Conservation (phyloP, 2,113 vertebrate genomes). For the Epinephelus lanceolatus region DNA sequence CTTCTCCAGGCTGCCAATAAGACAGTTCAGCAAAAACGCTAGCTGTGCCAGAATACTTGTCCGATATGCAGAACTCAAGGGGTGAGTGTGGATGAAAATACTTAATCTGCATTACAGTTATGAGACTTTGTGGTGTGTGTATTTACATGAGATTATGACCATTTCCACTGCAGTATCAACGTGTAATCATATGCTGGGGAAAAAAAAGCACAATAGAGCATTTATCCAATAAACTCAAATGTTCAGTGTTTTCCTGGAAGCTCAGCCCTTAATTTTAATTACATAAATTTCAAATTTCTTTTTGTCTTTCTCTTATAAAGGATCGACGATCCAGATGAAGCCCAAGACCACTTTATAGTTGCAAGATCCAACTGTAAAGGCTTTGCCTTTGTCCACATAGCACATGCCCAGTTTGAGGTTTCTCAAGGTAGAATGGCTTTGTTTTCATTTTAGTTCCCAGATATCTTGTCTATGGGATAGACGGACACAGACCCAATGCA, state of each 20-base stretch:
- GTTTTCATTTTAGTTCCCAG: not conserved
- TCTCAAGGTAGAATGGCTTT: constrained; percentile 87
- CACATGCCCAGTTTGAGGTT: constrained; percentile 95
- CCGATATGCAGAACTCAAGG: constrained; percentile 94
- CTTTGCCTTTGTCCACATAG: constrained; percentile 95
- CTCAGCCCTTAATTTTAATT: not conserved
- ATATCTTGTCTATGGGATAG: not conserved
- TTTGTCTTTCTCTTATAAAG: constrained; percentile 44
- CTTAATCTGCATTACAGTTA: not conserved
- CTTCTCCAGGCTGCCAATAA: constrained; percentile 88
- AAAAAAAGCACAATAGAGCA: no score
- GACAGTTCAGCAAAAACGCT: constrained; percentile 89
- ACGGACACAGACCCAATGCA: not conserved
- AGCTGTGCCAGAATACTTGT: constrained; percentile 94
- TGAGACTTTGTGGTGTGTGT: not conserved
- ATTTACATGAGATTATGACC: not conserved
- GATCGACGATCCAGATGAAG: constrained; percentile 92
- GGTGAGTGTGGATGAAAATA: constrained; percentile 84
- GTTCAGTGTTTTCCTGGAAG: not conserved
- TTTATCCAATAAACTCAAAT: not conserved
- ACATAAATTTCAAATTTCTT: not conserved
- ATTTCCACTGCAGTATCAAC: not conserved
- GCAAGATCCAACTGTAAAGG: constrained; percentile 93
- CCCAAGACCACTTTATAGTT: constrained; percentile 92
- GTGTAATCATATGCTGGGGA: not conserved